Conservation (phyloP, 2,888 invertebrate species). For the Rhagonycha lutea region DNA sequence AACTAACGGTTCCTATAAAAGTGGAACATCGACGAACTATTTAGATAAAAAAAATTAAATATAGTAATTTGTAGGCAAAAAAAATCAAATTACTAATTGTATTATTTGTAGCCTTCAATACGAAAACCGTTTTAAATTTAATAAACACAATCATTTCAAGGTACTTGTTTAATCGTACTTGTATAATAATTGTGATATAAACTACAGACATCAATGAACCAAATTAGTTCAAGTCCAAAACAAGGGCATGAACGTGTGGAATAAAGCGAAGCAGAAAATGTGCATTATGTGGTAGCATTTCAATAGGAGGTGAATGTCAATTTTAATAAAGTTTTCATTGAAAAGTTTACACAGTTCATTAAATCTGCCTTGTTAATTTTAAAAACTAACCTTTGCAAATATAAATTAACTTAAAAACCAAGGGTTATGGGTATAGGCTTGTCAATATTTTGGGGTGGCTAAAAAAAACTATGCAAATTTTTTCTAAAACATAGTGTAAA, state of each 20-base stretch:
- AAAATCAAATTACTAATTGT: background rate
- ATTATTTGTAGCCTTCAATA: constrained; percentile 9
- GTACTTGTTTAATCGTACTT: background rate
- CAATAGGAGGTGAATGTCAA: background rate
- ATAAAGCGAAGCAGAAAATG: background rate
- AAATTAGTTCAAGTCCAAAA: background rate
- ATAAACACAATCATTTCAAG: background rate
- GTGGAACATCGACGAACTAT: background rate
- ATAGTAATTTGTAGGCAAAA: background rate
- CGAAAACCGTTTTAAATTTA: background rate
- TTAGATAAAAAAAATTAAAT: background rate
- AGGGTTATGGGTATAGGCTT: background rate
- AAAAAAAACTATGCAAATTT: too few species aligned
- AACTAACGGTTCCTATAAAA: background rate
- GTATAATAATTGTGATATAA: background rate
- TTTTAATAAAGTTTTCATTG: background rate
- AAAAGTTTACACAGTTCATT: background rate
- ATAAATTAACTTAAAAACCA: background rate
- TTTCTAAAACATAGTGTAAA: too few species aligned
- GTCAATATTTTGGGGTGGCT: too few species aligned
- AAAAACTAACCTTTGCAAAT: background rate
- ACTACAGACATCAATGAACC: background rate
- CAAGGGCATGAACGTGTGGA: background rate
- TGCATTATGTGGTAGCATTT: background rate
- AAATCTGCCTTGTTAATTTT: background rate